These are phyloP conservation scores for Nipponia nippon DNA, from an alignment of 2,113 vertebrate species.

Conservation along the genomic window DNA sequence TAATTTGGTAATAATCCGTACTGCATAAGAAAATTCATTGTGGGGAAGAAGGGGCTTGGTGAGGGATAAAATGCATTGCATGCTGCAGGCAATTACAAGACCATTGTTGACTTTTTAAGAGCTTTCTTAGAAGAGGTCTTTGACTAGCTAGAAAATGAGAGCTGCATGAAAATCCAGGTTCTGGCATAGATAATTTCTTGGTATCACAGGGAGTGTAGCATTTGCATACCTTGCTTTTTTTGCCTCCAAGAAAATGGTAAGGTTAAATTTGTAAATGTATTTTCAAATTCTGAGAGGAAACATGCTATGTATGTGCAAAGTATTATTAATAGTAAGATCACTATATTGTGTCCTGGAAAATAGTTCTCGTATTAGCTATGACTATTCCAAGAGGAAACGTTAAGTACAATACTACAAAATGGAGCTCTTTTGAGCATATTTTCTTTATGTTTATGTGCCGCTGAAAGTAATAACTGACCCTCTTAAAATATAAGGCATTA, in stretches of 20 bases:
- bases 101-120: not conserved
- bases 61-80: not conserved
- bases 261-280: not conserved
- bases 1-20: not conserved
- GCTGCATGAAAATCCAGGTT: not conserved
- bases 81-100: not conserved
- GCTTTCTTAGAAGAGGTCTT: not conserved
- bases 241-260: not conserved
- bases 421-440: not conserved
- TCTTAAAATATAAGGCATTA: not conserved
- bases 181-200: not conserved
- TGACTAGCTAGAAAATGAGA: not conserved
- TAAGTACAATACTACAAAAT: not conserved
- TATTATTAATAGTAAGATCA: not conserved
- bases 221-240: not conserved
- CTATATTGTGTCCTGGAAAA: not conserved
- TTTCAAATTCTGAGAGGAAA: not conserved
- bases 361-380: not conserved
- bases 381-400: not conserved
- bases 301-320: rapidly evolving
- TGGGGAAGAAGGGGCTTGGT: not conserved
- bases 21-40: not conserved
- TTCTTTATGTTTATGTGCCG: not conserved
- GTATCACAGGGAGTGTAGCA: not conserved
- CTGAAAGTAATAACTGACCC: not conserved